A percentile compares a stretch with the other conserved stretches of the same genome.
Conservation (phyloP, 2,888 invertebrate species). For the Colletes collaris region DNA sequence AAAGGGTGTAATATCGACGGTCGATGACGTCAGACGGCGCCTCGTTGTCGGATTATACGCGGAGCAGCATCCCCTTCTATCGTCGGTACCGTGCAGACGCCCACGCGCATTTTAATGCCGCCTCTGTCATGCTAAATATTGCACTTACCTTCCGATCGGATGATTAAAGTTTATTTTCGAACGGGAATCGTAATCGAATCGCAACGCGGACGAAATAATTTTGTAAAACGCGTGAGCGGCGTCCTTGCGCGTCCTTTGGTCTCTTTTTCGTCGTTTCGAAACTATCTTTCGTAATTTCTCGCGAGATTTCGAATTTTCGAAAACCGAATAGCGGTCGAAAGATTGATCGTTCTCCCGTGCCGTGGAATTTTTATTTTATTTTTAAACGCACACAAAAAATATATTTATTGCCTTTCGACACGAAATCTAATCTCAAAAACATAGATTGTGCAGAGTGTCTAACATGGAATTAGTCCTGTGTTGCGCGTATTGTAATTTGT, state of each 20-base stretch:
- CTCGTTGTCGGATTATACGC: slow-evolving; percentile 45
- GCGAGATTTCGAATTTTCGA: too few relatives aligned
- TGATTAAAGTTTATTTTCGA: slow-evolving; percentile 38
- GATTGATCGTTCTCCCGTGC: too few relatives aligned
- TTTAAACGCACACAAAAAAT: too few relatives aligned
- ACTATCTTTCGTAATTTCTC: too few relatives aligned
- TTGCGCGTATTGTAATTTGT: too few relatives aligned
- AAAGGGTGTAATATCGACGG: slow-evolving; percentile 48
- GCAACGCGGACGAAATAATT: neutral
- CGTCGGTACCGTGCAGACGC: slow-evolving; percentile 26
- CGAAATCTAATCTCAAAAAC: neutral
- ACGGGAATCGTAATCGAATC: slow-evolving; percentile 34
- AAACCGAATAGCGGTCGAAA: too few relatives aligned
- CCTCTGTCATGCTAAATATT: slow-evolving; percentile 43
- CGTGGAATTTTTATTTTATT: too few relatives aligned
- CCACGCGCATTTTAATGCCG: slow-evolving; percentile 36
- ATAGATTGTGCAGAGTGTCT: neutral
- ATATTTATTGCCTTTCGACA: too few relatives aligned
- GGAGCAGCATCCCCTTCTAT: slow-evolving; percentile 33
- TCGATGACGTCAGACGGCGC: slow-evolving; percentile 57
- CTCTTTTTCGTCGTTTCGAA: too few relatives aligned
- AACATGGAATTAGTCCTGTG: too few relatives aligned
- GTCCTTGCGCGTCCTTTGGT: too few relatives aligned
- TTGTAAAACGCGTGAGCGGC: neutral
- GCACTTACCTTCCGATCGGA: slow-evolving; percentile 35